Conservation (phyloP, 2,113 vertebrate species). For the Castor canadensis region DNA sequence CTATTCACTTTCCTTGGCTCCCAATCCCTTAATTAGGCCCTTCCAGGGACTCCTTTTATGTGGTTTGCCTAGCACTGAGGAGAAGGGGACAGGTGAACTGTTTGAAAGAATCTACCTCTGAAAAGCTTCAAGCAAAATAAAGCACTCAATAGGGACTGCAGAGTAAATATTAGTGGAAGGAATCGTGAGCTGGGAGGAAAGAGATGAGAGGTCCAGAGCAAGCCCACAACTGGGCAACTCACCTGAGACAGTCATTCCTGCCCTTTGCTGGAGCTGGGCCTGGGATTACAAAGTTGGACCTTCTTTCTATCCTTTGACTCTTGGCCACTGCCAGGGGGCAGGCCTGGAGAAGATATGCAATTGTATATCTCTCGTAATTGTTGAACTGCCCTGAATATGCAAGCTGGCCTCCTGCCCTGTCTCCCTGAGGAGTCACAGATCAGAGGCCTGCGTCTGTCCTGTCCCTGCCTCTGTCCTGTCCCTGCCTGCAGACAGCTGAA, state of each 20-base stretch:
- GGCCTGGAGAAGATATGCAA: neutral
- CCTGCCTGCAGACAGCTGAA: slow-evolving; percentile 30
- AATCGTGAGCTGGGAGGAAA: neutral
- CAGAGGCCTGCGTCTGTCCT: neutral
- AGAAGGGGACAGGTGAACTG: neutral
- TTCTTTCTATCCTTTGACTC: neutral
- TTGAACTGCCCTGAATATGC: slow-evolving; percentile 29
- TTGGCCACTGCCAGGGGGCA: neutral
- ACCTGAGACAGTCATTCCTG: neutral
- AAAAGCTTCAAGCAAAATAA: neutral
- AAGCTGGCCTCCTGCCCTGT: slow-evolving; percentile 27
- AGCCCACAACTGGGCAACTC: no score
- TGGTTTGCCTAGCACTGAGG: neutral
- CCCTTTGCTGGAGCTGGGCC: neutral
- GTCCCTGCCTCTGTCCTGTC: no score
- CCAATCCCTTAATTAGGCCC: neutral
- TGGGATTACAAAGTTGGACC: neutral
- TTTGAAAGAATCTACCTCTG: neutral
- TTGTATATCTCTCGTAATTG: slow-evolving; percentile 47
- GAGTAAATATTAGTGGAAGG: neutral
- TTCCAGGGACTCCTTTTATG: neutral
- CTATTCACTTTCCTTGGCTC: neutral
- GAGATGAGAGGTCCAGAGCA: no score
- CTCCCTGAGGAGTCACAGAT: slow-evolving; percentile 30
- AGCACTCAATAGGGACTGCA: neutral